phyloP scores from a whole-genome alignment of 1,140 invertebrate species.

The Lerema accius region DNA sequence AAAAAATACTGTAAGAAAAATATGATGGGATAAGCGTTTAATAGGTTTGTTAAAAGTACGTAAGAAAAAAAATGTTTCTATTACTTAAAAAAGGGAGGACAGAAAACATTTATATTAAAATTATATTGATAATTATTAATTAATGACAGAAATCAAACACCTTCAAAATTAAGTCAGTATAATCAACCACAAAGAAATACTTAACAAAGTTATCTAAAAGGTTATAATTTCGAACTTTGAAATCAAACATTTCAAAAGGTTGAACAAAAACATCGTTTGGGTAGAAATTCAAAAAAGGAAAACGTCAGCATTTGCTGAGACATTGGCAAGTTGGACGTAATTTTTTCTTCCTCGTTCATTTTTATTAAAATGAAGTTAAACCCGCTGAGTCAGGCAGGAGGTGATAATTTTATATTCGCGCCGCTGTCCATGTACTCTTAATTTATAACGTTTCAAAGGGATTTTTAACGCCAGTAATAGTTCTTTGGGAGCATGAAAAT shows the following conservation, averaged over 20 bases:
- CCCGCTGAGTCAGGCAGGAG: slow-evolving; percentile 59
- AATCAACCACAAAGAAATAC: too few species aligned
- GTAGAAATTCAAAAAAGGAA: slow-evolving; percentile 37
- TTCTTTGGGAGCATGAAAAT: slow-evolving; percentile 8
- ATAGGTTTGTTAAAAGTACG: too few species aligned
- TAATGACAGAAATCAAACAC: too few species aligned
- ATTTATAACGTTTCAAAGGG: slow-evolving; percentile 28
- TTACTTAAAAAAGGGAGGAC: too few species aligned
- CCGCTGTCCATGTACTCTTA: slow-evolving; percentile 14
- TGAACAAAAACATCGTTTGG: slow-evolving; percentile 37
- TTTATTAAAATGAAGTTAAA: slow-evolving; percentile 75
- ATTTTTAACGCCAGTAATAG: slow-evolving; percentile 22
- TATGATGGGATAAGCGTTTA: too few species aligned
- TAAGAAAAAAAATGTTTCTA: too few species aligned
- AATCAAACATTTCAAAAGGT: slow-evolving; percentile 28
- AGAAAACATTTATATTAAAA: too few species aligned
- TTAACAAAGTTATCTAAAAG: too few species aligned
- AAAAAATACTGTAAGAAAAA: too few species aligned
- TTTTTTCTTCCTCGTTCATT: slow-evolving; percentile 56
- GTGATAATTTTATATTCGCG: slow-evolving; percentile 72
- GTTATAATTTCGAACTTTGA: not conserved
- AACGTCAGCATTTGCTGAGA: slow-evolving; percentile 47
- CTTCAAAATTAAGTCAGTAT: too few species aligned
- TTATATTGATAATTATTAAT: too few species aligned
- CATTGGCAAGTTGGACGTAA: slow-evolving; percentile 52